Evolutionary conservation across 2,888 invertebrate species (phyloP), one percentile per base, ranked within the genome.

Genomic region (Diachrysia chrysitis): DNA sequence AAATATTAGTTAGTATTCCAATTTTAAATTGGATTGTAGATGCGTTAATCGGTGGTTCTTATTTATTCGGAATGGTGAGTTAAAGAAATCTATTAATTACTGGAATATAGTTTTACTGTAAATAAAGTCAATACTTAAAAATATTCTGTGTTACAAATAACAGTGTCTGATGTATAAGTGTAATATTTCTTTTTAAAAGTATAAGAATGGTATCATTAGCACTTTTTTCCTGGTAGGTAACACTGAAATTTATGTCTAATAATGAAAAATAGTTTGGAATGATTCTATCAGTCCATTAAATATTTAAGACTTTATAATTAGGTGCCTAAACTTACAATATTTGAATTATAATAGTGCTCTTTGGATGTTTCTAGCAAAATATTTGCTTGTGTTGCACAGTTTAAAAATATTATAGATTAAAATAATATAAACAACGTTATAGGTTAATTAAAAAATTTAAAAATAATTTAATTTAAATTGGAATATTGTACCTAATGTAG

Each of bases 211-310:
- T 16, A 16, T 37, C 16, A 3, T 16, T 3, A 16, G n/a, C n/a
- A 4, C 14, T 37, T 42, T 42, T 42, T n/a, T n/a, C n/a, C 6
- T 1, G 4, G n/a, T n/a, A 3, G 42, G 42, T n/a, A 42, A 42
- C 42, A 42, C 42, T 6, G 37, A 37, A 37, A 37, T 12, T 0
- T 10, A 32, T 10, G 32, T 42, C 4, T 42, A n/a, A n/a, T n/a
- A 42, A 42, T 42, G 42, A 72, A 63, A 56, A 66, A 60, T 72
- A 67, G 58, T 69, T 73, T 82, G 90, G 89, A 90, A 89, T 90
- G 89, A 86, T 84, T 76, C 76, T 72, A 82, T 87, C 84, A 87
- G 84, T 84, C 83, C 84, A 71, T 77, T 71, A 62, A 65, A 76
- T 48, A 56, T 66, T 71, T 67, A 46, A 63, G 66, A 68, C 62